Conservation (phyloP, 2,888 invertebrate genomes). For the Tryphoninae sp. region DNA sequence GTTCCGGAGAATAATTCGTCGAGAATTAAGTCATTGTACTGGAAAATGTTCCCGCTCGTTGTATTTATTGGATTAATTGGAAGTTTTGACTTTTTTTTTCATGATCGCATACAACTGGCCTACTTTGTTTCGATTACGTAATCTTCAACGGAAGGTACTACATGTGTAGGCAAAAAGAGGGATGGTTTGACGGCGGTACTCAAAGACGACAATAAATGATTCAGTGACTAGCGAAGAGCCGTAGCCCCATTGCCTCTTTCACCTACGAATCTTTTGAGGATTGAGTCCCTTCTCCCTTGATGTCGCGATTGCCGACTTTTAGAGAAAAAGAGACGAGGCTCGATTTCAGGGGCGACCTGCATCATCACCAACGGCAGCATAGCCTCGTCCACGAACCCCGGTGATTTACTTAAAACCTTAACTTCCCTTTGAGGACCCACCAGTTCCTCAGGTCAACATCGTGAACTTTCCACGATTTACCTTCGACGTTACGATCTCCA, state of each 20-base stretch:
- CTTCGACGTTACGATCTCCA: slow-evolving; percentile 34
- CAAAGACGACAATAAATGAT: slow-evolving; percentile 57
- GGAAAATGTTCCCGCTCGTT: too few species aligned
- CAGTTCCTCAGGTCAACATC: slow-evolving; percentile 71
- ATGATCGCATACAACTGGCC: slow-evolving; percentile 1
- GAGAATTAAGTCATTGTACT: slow-evolving; percentile 60
- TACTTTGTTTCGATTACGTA: slow-evolving; percentile 27
- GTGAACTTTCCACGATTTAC: slow-evolving; percentile 69
- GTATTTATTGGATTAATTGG: slow-evolving; percentile 24
- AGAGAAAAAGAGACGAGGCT: slow-evolving; percentile 38
- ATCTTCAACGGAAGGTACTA: slow-evolving; percentile 18
- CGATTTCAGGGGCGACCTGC: slow-evolving; percentile 15
- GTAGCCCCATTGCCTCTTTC: slow-evolving; percentile 59
- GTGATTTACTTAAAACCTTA: slow-evolving; percentile 72
- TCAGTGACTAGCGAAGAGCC: slow-evolving; percentile 69
- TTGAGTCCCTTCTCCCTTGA: slow-evolving; percentile 37
- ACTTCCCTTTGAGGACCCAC: slow-evolving; percentile 65
- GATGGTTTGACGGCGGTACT: slow-evolving; percentile 28
- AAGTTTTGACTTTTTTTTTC: slow-evolving; percentile 53
- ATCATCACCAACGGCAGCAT: slow-evolving; percentile 67
- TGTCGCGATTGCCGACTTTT: slow-evolving; percentile 59
- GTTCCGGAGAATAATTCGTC: slow-evolving; percentile 46
- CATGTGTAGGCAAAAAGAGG: background rate
- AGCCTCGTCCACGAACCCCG: slow-evolving; percentile 64
- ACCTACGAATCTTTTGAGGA: slow-evolving; percentile 60